A percentile compares a stretch with the other conserved stretches of the same genome.
Evolutionary conservation across 2,797 vertebrate genomes (phyloP).

Genomic region (Girardinus metallicus): DNA sequence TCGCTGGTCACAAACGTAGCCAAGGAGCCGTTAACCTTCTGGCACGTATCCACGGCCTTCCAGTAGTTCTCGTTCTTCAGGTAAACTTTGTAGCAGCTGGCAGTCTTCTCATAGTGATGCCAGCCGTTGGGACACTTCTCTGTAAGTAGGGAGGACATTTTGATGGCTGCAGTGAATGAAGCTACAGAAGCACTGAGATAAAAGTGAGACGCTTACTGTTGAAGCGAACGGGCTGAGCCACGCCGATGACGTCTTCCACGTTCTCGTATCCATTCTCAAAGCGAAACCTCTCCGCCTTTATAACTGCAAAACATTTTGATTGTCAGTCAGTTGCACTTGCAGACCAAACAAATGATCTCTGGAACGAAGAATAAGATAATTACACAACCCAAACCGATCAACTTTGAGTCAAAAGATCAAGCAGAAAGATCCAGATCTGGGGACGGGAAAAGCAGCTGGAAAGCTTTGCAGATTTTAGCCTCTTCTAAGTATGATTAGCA

Average conservation of each 20-base stretch:
- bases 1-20: constrained; percentile 96
- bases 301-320: constrained; percentile 57
- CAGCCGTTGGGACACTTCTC: constrained; percentile 98
- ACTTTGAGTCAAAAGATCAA: neutral
- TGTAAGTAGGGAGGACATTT: constrained; percentile 62
- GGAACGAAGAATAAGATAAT: neutral
- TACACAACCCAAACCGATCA: neutral
- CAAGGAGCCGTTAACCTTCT: constrained; percentile 92
- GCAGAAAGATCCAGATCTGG: constrained; percentile 10
- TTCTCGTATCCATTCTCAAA: constrained; percentile 80
- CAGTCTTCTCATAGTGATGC: constrained; percentile 98
- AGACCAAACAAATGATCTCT: neutral
- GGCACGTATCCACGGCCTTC: constrained; percentile 96
- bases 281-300: constrained; percentile 81
- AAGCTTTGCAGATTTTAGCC: neutral
- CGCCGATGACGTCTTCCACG: constrained; percentile 86
- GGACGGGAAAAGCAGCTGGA: constrained; percentile 21
- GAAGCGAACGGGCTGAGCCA: constrained; percentile 94
- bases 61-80: constrained; percentile 95
- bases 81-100: constrained; percentile 97
- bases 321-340: neutral
- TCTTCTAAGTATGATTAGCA: neutral
- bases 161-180: neutral
- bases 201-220: constrained; percentile 86
- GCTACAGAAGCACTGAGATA: neutral